Evolutionary conservation across 1,140 invertebrate genomes (phyloP).

Genomic region (Bombus superbus): DNA sequence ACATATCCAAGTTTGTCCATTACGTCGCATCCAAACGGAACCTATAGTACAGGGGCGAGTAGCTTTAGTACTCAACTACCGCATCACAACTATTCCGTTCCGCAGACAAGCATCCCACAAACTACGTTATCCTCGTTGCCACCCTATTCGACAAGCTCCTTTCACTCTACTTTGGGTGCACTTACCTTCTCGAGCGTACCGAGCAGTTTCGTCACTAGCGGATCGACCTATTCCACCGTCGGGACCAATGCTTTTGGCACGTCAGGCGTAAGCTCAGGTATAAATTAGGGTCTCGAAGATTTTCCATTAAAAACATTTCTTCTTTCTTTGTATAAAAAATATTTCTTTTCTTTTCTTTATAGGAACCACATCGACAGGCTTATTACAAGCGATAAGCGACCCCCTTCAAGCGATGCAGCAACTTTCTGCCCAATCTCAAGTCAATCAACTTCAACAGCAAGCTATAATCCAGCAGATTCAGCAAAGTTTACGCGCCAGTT

Average conservation of each 20-base stretch:
- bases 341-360: background rate
- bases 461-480: constrained; percentile 82
- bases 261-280: constrained; percentile 77
- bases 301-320: background rate
- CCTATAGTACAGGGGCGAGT: constrained; percentile 74
- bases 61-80: constrained; percentile 73
- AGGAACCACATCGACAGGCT: constrained; percentile 77
- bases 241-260: constrained; percentile 81
- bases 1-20: constrained; percentile 79
- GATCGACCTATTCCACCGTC: constrained; percentile 78
- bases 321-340: background rate
- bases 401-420: constrained; percentile 82
- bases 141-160: constrained; percentile 76
- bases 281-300: background rate
- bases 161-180: constrained; percentile 76
- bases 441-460: constrained; percentile 80
- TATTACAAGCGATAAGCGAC: constrained; percentile 79
- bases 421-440: constrained; percentile 80
- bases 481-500: constrained; percentile 79
- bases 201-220: constrained; percentile 76
- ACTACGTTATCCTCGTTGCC: constrained; percentile 76
- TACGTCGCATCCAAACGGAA: constrained; percentile 78
- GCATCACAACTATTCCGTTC: constrained; percentile 77
- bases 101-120: constrained; percentile 73
- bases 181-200: constrained; percentile 75